A percentile compares a stretch with the other conserved stretches of the same genome.
These are phyloP conservation scores for Lithobates sylvaticus DNA, from an alignment of 2,797 vertebrate species.

Conservation along the genomic window DNA sequence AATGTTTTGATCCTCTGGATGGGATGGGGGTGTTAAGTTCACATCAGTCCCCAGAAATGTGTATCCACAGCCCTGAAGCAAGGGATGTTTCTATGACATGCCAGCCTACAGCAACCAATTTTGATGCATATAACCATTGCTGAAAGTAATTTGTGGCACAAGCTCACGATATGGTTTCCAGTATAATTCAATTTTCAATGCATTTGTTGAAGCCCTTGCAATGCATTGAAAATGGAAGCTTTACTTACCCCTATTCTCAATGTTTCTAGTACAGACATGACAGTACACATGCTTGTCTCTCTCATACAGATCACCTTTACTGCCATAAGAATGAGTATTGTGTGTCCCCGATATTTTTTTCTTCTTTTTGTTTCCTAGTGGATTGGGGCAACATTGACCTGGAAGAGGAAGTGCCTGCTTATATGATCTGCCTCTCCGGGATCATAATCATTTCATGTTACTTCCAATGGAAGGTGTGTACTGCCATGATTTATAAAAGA, in stretches of 20 bases:
- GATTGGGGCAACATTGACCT: constrained; percentile 59
- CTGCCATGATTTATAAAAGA: not conserved
- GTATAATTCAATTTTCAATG: constrained; percentile 58
- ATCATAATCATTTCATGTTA: constrained; percentile 6
- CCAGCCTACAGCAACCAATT: not conserved
- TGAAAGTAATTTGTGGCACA: constrained; percentile 1
- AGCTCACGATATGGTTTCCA: not conserved
- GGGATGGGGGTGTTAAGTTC: no score
- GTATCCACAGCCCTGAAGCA: no score
- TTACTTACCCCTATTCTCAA: constrained; percentile 33
- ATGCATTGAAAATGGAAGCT: constrained; percentile 61
- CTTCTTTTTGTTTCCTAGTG: constrained; percentile 58
- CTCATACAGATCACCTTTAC: constrained; percentile 37
- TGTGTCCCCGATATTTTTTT: constrained; percentile 52
- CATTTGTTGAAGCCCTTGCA: constrained; percentile 17
- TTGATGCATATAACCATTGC: constrained; percentile 14
- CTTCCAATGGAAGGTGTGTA: constrained; percentile 21
- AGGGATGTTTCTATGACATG: not conserved
- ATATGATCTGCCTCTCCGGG: constrained; percentile 48
- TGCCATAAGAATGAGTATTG: constrained; percentile 46
- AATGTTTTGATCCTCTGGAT: no score
- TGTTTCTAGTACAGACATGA: not conserved
- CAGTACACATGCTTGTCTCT: constrained; percentile 40
- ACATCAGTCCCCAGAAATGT: not conserved
- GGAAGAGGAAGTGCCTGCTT: constrained; percentile 58